Percentiles rank a stretch among this genome's conserved stretches.
Conservation (phyloP, 1,140 invertebrate genomes). For the Oryzaephilus surinamensis region DNA sequence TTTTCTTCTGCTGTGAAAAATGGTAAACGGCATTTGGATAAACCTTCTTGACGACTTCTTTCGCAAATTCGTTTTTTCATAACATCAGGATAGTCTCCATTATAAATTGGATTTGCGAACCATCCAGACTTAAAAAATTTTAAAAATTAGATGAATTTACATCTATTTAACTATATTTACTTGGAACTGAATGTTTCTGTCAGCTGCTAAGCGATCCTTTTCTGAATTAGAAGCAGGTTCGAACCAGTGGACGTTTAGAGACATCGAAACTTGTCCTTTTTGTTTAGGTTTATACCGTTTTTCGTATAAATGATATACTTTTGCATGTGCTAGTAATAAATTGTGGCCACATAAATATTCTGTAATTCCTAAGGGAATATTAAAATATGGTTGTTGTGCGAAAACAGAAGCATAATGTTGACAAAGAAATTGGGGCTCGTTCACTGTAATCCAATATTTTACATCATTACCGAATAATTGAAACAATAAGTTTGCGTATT, state of each 20-base stretch:
- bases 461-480: constrained; percentile 20
- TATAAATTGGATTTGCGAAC: constrained; percentile 47
- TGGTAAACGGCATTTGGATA: no score
- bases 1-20: no score
- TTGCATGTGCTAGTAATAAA: constrained; percentile 22
- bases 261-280: constrained; percentile 13
- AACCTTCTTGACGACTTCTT: no score
- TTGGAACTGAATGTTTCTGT: constrained; percentile 32
- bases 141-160: no score
- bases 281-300: constrained; percentile 17
- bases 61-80: no score
- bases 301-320: constrained; percentile 22
- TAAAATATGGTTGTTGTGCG: no score
- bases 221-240: constrained; percentile 32
- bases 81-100: constrained; percentile 31
- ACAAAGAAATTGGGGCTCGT: constrained; percentile 40
- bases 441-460: constrained; percentile 43
- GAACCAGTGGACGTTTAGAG: constrained; percentile 4
- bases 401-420: no score
- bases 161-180: no score
- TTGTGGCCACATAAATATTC: constrained; percentile 23
- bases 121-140: constrained; percentile 46
- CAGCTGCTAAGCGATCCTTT: constrained; percentile 38
- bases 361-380: constrained; percentile 1
- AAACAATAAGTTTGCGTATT: constrained; percentile 29